Evolutionary conservation across 2,888 invertebrate species (phyloP).

Genomic region (Xylota sylvarum): DNA sequence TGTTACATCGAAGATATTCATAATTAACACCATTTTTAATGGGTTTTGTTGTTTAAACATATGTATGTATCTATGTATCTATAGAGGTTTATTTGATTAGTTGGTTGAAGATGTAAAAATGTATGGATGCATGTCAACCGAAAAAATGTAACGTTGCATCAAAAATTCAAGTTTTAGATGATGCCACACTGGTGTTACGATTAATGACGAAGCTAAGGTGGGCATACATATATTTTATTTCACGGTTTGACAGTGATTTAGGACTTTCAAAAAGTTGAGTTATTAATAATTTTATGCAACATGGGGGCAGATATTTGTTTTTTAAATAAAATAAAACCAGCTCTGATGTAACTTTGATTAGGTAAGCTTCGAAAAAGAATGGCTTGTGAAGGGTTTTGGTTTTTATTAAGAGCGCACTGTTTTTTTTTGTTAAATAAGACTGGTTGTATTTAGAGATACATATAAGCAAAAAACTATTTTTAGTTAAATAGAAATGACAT

Average conservation of each 20-base stretch:
- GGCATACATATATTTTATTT: too few species aligned
- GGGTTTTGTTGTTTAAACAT: conserved; percentile 30
- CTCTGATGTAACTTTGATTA: neutral
- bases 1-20: conserved; percentile 36
- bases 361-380: too few species aligned
- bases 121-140: conserved; percentile 7
- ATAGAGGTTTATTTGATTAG: conserved; percentile 48
- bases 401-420: too few species aligned
- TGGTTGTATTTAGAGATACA: too few species aligned
- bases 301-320: conserved; percentile 4
- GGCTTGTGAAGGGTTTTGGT: too few species aligned
- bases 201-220: neutral
- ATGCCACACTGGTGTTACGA: conserved; percentile 24
- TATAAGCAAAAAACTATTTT: too few species aligned
- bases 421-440: too few species aligned
- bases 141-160: conserved; percentile 30
- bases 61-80: too few species aligned
- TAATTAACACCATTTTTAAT: conserved; percentile 54
- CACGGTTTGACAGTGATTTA: conserved; percentile 10
- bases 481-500: too few species aligned
- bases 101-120: conserved; percentile 36
- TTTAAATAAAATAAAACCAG: neutral
- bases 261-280: conserved; percentile 3
- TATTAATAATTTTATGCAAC: conserved; percentile 29
- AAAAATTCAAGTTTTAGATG: conserved; percentile 5